Evolutionary conservation across 2,113 vertebrate genomes (phyloP).

Genomic region (Scomber colias): DNA sequence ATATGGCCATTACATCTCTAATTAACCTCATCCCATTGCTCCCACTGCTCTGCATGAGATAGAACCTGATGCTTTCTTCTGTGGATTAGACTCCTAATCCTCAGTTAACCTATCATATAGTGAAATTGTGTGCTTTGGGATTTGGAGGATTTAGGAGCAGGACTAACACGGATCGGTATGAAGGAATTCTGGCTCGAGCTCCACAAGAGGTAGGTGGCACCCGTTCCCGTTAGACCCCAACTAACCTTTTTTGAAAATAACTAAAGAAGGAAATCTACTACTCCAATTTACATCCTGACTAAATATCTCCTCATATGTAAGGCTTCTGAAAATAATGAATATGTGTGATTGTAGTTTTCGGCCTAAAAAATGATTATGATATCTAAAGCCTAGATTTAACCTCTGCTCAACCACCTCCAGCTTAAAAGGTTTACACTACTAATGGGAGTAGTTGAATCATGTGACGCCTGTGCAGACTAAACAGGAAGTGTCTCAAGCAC

Average conservation of each 20-base stretch:
- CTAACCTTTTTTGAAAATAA: neutral
- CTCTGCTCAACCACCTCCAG: neutral
- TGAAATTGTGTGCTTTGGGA: conserved; percentile 50
- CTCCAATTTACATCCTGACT: neutral
- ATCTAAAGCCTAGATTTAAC: neutral
- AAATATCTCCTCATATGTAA: neutral
- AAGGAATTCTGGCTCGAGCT: conserved; percentile 33
- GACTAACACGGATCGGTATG: conserved; percentile 45
- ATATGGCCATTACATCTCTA: conserved; percentile 1
- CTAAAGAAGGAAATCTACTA: neutral
- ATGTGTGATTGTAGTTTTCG: conserved; percentile 1
- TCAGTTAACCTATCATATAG: conserved; percentile 43
- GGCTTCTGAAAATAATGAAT: neutral
- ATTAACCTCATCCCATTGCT: conserved; percentile 36
- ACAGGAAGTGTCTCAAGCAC: neutral
- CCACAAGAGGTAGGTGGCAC: conserved; percentile 22
- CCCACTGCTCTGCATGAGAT: neutral
- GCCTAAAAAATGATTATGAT: neutral
- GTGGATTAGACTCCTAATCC: conserved; percentile 64
- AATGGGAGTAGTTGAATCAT: neutral
- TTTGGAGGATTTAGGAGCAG: conserved; percentile 37
- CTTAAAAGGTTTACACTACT: neutral
- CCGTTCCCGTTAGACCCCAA: neutral
- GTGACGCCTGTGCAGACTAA: neutral
- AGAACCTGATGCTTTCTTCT: conserved; percentile 29